A percentile compares a stretch with the other conserved stretches of the same genome.
These are phyloP conservation scores for Scaptomyza montana DNA, from an alignment of 1,140 invertebrate genomes.

Conservation along the genomic window DNA sequence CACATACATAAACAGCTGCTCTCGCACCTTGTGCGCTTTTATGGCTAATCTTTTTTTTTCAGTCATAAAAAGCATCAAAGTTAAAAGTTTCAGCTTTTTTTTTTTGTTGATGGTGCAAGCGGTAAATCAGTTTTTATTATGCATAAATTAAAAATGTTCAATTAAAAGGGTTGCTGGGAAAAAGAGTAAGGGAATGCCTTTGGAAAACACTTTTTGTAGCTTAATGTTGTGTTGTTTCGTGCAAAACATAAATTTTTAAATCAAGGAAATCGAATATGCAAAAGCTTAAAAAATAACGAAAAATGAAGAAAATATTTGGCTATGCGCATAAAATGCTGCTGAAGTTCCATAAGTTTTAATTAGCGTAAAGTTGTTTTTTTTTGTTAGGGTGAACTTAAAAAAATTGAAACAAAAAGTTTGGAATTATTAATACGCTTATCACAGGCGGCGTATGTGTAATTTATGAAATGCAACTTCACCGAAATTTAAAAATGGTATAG, in stretches of 20 bases:
- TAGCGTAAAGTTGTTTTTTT: background rate
- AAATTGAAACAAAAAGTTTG: background rate
- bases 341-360: too few relatives aligned
- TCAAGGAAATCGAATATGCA: constrained; percentile 28
- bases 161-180: constrained; percentile 57
- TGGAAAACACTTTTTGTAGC: background rate
- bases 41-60: constrained; percentile 66
- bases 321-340: background rate
- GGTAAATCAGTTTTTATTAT: constrained; percentile 79
- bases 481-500: constrained; percentile 17
- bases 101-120: constrained; percentile 3
- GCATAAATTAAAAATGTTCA: constrained; percentile 79
- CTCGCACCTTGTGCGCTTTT: constrained; percentile 60
- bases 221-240: constrained; percentile 7
- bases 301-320: background rate
- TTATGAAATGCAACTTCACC: constrained; percentile 2
- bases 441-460: constrained; percentile 14
- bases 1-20: constrained; percentile 23
- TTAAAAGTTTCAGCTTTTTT: constrained; percentile 65
- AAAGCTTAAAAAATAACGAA: background rate
- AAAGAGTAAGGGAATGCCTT: background rate
- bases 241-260: constrained; percentile 25
- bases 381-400: background rate
- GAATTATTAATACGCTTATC: background rate
- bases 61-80: constrained; percentile 62